These are phyloP conservation scores for Eueremaeus valkanovi DNA, from an alignment of 2,888 invertebrate species.

Conservation along the genomic window DNA sequence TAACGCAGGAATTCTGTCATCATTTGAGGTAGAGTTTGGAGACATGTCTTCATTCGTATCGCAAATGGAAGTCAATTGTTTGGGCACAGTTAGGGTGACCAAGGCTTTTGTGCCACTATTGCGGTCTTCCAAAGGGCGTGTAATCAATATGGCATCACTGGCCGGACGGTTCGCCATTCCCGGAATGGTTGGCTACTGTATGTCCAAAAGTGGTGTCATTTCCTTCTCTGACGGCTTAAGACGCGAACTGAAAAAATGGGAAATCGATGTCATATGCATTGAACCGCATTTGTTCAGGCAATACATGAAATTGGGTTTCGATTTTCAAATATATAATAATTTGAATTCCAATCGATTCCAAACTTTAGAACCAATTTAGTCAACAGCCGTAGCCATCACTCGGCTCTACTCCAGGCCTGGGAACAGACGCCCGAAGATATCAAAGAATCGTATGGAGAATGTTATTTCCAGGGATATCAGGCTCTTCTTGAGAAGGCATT, in stretches of 20 bases:
- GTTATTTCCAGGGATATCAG: slow-evolving; percentile 50
- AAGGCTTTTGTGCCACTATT: slow-evolving; percentile 51
- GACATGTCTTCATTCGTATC: slow-evolving; percentile 52
- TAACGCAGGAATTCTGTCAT: slow-evolving; percentile 56
- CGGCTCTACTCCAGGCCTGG: slow-evolving; percentile 49
- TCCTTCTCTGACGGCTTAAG: slow-evolving; percentile 51
- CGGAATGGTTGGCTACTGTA: slow-evolving; percentile 48
- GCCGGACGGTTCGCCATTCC: slow-evolving; percentile 46
- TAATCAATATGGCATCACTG: slow-evolving; percentile 51
- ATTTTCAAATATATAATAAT: neutral
- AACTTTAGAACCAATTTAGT: slow-evolving; percentile 46
- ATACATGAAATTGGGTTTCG: neutral
- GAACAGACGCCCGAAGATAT: slow-evolving; percentile 49
- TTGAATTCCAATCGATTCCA: slow-evolving; percentile 41
- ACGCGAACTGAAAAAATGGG: slow-evolving; percentile 51
- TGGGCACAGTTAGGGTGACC: slow-evolving; percentile 51
- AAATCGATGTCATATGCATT: slow-evolving; percentile 49
- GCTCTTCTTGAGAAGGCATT: slow-evolving; percentile 44
- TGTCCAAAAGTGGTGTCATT: slow-evolving; percentile 51
- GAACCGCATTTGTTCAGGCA: slow-evolving; percentile 50
- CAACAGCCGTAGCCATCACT: slow-evolving; percentile 9
- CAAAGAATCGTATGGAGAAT: slow-evolving; percentile 50
- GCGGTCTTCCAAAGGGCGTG: slow-evolving; percentile 48
- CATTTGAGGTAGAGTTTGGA: slow-evolving; percentile 56
- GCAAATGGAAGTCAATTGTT: slow-evolving; percentile 50